Conservation (phyloP, 2,113 vertebrate species). For the Phaethon lepturus region DNA sequence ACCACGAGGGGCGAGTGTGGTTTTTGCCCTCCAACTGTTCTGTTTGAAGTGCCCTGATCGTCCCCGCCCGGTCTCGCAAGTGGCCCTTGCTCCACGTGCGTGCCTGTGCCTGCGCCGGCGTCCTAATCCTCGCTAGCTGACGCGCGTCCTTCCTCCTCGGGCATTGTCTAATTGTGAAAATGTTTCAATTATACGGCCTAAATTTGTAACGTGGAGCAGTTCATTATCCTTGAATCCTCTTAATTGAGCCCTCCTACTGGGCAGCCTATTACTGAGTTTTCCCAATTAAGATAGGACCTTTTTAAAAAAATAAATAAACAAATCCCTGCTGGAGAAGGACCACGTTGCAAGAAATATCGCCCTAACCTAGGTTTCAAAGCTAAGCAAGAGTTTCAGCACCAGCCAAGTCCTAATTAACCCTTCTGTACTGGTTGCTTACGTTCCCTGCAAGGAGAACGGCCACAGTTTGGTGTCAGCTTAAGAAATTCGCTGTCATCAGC, state of each 20-base stretch:
- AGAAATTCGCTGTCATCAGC: not conserved
- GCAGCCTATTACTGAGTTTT: not conserved
- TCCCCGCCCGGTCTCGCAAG: not conserved
- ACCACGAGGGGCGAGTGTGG: not conserved
- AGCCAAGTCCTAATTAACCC: not conserved
- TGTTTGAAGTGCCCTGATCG: not conserved
- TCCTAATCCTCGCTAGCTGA: not conserved
- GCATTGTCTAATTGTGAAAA: constrained; percentile 13
- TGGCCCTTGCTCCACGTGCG: rapidly evolving
- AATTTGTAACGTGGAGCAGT: not conserved
- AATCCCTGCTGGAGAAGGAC: not conserved
- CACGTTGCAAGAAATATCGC: not conserved
- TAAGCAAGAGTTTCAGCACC: not conserved
- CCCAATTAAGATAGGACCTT: constrained; percentile 9
- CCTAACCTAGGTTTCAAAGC: not conserved
- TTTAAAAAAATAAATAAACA: not conserved
- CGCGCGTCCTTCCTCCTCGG: not conserved
- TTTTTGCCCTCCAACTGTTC: not conserved
- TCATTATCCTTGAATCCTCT: not conserved
- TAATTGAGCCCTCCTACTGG: constrained; percentile 37
- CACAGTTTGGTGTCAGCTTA: not conserved
- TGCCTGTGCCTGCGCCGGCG: not conserved
- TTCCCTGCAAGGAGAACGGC: not conserved
- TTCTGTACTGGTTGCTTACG: not conserved
- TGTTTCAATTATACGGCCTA: not conserved